A percentile compares a stretch with the other conserved stretches of the same genome.
Conservation (phyloP, 2,888 invertebrate species). For the Orchesellides sinensis region DNA sequence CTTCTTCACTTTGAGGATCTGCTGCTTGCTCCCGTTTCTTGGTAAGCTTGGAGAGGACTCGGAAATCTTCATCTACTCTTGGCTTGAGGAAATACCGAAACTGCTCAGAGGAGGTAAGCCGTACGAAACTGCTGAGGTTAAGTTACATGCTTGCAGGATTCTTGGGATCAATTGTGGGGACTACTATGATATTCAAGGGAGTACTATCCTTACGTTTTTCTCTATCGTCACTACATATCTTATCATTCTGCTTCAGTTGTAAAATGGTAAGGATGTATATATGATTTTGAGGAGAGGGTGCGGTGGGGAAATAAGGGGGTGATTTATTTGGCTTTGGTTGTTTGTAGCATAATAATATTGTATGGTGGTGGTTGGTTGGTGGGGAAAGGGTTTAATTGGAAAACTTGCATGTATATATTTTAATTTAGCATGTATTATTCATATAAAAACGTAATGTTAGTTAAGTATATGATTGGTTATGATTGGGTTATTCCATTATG, state of each 20-base stretch:
- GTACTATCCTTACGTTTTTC: constrained; percentile 72
- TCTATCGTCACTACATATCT: constrained; percentile 72
- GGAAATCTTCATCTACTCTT: constrained; percentile 74
- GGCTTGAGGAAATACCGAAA: constrained; percentile 74
- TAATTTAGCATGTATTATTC: too few species aligned
- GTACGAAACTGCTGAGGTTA: constrained; percentile 73
- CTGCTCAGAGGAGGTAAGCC: constrained; percentile 72
- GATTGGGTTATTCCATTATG: too few species aligned
- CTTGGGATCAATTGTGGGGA: constrained; percentile 74
- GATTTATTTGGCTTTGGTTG: too few species aligned
- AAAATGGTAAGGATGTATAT: constrained; percentile 39
- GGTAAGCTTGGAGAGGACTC: constrained; percentile 73
- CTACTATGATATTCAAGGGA: constrained; percentile 73
- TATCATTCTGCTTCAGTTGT: constrained; percentile 71
- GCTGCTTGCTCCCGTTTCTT: constrained; percentile 70
- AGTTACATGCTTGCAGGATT: constrained; percentile 73
- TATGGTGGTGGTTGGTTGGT: too few species aligned
- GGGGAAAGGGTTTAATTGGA: too few species aligned
- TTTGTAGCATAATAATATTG: too few species aligned
- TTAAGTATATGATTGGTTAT: too few species aligned
- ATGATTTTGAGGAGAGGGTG: too few species aligned
- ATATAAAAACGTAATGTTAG: too few species aligned
- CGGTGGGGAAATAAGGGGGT: too few species aligned
- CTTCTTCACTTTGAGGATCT: constrained; percentile 73
- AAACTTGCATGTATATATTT: too few species aligned